Percentiles rank a stretch among this genome's conserved stretches.
Evolutionary conservation across 2,797 vertebrate species (phyloP).

Genomic region (Rhinophrynus dorsalis): DNA sequence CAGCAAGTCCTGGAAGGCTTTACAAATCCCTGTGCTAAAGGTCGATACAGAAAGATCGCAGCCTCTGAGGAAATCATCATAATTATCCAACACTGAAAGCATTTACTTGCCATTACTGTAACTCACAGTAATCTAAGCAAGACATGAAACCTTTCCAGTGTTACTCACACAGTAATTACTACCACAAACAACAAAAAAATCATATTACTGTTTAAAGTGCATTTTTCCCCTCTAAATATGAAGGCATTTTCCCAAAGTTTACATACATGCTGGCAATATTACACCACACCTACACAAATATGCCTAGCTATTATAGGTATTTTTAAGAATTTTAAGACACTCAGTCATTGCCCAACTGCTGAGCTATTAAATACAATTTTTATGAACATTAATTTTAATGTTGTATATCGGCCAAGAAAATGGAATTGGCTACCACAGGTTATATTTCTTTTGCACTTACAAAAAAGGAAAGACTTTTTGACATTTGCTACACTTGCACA

Average conservation of each 20-base stretch:
- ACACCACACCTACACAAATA: slow-evolving; percentile 6
- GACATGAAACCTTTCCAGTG: slow-evolving; percentile 65
- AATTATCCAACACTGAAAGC: slow-evolving; percentile 64
- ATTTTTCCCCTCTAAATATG: neutral
- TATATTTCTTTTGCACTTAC: neutral
- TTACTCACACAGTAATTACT: slow-evolving; percentile 56
- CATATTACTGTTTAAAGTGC: slow-evolving; percentile 10
- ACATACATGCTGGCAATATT: neutral
- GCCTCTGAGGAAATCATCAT: slow-evolving; percentile 58
- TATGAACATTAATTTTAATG: neutral
- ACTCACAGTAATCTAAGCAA: slow-evolving; percentile 66
- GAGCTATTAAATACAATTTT: neutral
- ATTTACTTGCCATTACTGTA: slow-evolving; percentile 67
- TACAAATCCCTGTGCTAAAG: neutral
- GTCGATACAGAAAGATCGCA: neutral
- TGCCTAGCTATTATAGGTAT: neutral
- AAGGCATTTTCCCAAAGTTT: neutral
- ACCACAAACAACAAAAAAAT: slow-evolving; percentile 15
- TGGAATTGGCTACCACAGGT: neutral
- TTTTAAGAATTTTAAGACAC: neutral
- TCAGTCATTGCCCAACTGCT: slow-evolving; percentile 19
- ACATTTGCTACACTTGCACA: neutral
- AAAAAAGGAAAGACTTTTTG: slow-evolving; percentile 3
- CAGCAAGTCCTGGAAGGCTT: neutral
- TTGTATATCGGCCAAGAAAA: neutral